These are phyloP conservation scores for Lutjanus erythropterus DNA, from an alignment of 2,113 vertebrate species.

Conservation along the genomic window DNA sequence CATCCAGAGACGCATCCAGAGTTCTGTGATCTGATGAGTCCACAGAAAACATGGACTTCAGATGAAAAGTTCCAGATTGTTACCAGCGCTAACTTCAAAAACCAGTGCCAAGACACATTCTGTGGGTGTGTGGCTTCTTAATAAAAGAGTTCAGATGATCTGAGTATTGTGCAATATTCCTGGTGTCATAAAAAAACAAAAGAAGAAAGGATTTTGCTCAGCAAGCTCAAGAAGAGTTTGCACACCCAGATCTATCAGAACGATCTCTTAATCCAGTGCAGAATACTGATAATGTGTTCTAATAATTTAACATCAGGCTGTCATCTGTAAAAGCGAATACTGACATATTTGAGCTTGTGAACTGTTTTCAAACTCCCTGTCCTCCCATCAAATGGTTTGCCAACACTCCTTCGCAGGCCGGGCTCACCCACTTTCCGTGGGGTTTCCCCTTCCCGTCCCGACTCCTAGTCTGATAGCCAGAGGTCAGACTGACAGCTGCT, in stretches of 20 bases:
- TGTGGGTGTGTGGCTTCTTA: no score
- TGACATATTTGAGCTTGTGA: background rate
- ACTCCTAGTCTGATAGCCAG: conserved; percentile 43
- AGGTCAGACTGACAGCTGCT: conserved; percentile 71
- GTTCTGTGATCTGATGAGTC: no score
- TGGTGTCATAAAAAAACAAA: background rate
- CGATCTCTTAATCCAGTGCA: background rate
- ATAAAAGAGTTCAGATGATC: no score
- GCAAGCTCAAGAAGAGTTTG: background rate
- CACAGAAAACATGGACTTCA: no score
- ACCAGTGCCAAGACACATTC: no score
- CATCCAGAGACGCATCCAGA: no score
- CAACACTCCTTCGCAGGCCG: background rate
- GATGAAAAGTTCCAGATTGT: no score
- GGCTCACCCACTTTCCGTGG: conserved; percentile 27
- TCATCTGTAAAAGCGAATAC: background rate
- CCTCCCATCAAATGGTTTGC: background rate
- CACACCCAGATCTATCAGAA: background rate
- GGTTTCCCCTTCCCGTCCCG: conserved; percentile 21
- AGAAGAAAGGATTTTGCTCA: background rate
- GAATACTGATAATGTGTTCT: background rate
- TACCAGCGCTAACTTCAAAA: no score
- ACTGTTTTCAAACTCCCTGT: conserved; percentile 3
- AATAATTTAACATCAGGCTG: background rate
- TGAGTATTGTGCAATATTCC: background rate